Evolutionary conservation across 1,140 invertebrate genomes (phyloP), one percentile per base, ranked within the genome.

Genomic region (Augochlora pura): DNA sequence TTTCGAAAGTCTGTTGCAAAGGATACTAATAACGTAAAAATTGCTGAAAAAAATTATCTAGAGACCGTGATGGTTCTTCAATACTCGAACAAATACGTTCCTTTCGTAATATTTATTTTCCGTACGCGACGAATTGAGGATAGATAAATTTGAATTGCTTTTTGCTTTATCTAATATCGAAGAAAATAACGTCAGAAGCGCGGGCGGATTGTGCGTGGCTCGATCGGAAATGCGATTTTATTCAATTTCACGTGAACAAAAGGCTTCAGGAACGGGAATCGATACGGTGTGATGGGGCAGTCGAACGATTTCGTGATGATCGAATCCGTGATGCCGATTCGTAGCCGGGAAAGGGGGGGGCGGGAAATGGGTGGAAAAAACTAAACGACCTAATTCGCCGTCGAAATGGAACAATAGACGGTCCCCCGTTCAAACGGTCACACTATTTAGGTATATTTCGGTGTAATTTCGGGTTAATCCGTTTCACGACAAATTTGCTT

Each of bases 401-500:
- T 49, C 21, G 14, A 10, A 52, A 68, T 7, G 23, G 23, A 59
- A 79, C 70, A 54, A 70, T 54, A 12, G 42, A n/a, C 27, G 52
- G 18, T n/a, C n/a, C 6, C 9, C 32, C 27, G 42, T 75, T 60
- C 39, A 68, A 75, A 63, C 72, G 42, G 8, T 9, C 78, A 27
- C 57, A 7, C 72, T 63, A 75, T 75, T 80, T 83, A 84, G 63
- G 78, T 81, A 81, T 85, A 84, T 84, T 65, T 81, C 74, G 39
- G 6, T 63, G 83, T 67, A 81, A 81, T 85, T 81, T 71, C 62
- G 54, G 67, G 65, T 74, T 84, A 70, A 85, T 85, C 72, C 66
- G 76, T 75, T 85, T 77, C 74, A 69, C 69, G 60, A 84, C 69
- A 84, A 85, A 81, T 85, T 85, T 76, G 78, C 65, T 84, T 62